phyloP scores from a whole-genome alignment of 2,113 vertebrate species.

The Oreotrochilus melanogaster region DNA sequence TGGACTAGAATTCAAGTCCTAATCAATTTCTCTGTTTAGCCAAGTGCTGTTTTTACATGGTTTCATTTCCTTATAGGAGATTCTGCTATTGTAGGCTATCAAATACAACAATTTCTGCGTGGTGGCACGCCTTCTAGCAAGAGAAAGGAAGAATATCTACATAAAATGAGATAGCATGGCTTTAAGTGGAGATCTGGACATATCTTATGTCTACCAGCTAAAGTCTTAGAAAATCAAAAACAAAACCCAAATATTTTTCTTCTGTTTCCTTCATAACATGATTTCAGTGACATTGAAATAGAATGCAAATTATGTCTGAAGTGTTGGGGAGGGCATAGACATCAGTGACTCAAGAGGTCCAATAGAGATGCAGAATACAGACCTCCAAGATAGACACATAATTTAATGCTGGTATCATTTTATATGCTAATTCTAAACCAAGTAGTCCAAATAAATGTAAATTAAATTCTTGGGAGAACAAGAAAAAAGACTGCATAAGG shows the following conservation, averaged over 20 bases:
- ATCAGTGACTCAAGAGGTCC: neutral
- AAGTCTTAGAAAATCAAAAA: neutral
- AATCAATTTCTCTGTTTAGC: neutral
- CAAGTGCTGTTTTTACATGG: neutral
- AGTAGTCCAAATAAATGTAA: neutral
- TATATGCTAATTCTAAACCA: neutral
- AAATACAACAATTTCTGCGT: neutral
- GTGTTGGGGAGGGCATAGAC: neutral
- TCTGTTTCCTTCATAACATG: fast-evolving
- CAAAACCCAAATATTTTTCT: neutral
- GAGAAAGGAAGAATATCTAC: neutral
- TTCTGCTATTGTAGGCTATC: neutral
- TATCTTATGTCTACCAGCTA: neutral
- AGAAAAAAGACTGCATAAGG: neutral
- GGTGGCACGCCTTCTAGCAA: neutral
- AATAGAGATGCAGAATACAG: neutral
- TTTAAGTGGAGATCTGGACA: neutral
- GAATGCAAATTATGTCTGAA: neutral
- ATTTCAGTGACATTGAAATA: neutral
- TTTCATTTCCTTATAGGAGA: neutral
- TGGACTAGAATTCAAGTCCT: neutral
- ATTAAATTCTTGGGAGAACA: neutral
- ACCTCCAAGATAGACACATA: neutral
- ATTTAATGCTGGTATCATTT: neutral
- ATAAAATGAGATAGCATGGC: neutral